Evolutionary conservation across 2,113 vertebrate species (phyloP).

Genomic region (Trachemys scripta): DNA sequence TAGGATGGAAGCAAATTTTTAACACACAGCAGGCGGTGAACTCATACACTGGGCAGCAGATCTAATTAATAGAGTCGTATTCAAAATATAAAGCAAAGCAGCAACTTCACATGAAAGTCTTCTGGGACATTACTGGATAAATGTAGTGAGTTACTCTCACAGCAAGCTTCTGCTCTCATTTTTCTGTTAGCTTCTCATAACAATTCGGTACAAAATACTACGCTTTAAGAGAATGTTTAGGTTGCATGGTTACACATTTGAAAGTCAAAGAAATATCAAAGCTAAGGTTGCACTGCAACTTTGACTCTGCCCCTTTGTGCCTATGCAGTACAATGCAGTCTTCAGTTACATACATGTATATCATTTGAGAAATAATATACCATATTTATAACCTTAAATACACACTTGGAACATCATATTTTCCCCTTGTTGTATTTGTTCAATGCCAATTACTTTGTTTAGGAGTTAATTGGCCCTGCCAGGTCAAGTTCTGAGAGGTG

Average conservation of each 20-base stretch:
- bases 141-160: fast-evolving
- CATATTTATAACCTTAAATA: not conserved
- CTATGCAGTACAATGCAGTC: fast-evolving
- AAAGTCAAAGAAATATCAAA: not conserved
- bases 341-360: fast-evolving
- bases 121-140: not conserved
- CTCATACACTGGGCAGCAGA: not conserved
- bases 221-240: not conserved
- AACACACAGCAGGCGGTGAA: not conserved
- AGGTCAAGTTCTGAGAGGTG: not conserved
- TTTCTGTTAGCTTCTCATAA: not conserved
- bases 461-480: not conserved
- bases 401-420: fast-evolving
- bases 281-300: not conserved
- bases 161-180: not conserved
- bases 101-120: not conserved
- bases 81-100: not conserved
- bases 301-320: not conserved
- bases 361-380: not conserved
- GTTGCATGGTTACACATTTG: not conserved
- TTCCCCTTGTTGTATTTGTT: not conserved
- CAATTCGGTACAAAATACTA: not conserved
- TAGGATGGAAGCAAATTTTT: not conserved
- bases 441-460: not conserved
- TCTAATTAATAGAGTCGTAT: not conserved